Evolutionary conservation across 2,888 invertebrate genomes (phyloP).

Genomic region (Lamproptera curius): DNA sequence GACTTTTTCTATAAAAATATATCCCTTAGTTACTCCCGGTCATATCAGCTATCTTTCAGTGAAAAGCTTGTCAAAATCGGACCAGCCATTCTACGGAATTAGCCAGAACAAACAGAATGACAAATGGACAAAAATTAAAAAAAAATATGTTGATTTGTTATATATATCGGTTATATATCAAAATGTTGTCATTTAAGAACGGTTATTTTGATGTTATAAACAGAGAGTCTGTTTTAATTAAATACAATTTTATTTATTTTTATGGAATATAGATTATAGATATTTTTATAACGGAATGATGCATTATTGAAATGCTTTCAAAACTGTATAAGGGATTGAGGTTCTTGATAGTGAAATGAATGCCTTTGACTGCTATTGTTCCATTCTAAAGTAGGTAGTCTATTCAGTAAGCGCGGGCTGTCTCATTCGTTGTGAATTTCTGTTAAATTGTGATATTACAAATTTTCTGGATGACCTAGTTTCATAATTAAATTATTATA

Average conservation of each 20-base stretch:
- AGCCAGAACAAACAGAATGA: too few relatives aligned
- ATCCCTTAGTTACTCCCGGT: too few relatives aligned
- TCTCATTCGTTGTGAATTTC: constrained; percentile 17
- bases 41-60: too few relatives aligned
- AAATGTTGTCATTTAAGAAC: too few relatives aligned
- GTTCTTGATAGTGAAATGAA: constrained; percentile 19
- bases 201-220: too few relatives aligned
- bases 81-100: too few relatives aligned
- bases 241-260: background rate
- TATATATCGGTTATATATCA: too few relatives aligned
- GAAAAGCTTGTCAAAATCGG: too few relatives aligned
- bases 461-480: constrained; percentile 12
- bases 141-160: too few relatives aligned
- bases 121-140: too few relatives aligned
- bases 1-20: too few relatives aligned
- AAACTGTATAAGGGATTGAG: constrained; percentile 17
- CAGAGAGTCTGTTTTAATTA: too few relatives aligned
- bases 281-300: background rate
- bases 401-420: constrained; percentile 21
- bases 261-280: background rate
- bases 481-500: constrained; percentile 2
- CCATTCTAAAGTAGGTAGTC: constrained; percentile 23
- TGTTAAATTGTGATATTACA: constrained; percentile 16
- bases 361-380: constrained; percentile 22
- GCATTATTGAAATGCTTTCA: constrained; percentile 11